These are phyloP conservation scores for Drosophila oshimai DNA, from an alignment of 1,140 invertebrate genomes.

Conservation along the genomic window DNA sequence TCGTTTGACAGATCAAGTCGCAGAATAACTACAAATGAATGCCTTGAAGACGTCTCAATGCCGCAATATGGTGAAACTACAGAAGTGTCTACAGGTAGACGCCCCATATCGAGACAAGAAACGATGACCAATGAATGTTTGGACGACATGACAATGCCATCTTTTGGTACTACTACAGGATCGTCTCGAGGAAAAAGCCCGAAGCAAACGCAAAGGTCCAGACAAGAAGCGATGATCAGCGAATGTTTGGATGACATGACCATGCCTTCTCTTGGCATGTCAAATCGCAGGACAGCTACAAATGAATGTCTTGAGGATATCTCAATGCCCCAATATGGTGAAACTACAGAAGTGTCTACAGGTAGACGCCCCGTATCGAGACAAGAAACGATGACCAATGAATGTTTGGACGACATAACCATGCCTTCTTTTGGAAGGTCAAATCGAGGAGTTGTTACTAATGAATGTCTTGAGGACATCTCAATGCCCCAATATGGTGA, in stretches of 20 bases:
- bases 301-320: too few species aligned
- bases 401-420: conserved; percentile 6
- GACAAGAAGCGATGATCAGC: background rate
- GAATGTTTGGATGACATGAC: conserved; percentile 3
- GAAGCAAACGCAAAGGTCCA: background rate
- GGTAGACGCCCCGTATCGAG: too few species aligned
- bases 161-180: background rate
- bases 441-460: background rate
- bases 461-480: background rate
- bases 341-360: background rate
- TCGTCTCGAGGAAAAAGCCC: background rate
- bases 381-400: background rate
- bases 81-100: background rate
- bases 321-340: too few species aligned
- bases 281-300: too few species aligned
- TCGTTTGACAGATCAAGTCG: conserved; percentile 1
- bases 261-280: too few species aligned
- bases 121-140: conserved; percentile 1
- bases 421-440: conserved; percentile 2
- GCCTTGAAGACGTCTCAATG: background rate
- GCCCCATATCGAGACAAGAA: background rate
- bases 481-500: background rate
- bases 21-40: background rate
- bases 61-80: background rate
- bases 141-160: too few species aligned